Base-by-base conservation (phyloP, 2,888 invertebrate genomes). In the Drosophila colorata region DNA sequence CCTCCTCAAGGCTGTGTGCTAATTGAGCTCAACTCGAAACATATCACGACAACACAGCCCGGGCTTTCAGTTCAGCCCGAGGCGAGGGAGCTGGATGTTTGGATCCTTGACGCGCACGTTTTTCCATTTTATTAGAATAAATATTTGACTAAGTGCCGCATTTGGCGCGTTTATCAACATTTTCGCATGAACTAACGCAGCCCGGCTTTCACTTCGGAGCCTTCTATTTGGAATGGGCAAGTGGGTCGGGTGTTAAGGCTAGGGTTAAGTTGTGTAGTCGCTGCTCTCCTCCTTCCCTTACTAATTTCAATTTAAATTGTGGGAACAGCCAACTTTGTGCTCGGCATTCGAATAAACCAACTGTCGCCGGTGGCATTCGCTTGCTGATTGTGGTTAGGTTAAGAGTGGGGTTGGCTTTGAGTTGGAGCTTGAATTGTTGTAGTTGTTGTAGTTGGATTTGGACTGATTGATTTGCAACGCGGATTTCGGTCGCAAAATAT, bases 231-330 rank as follows among this genome's bases (percentile, higher is more conserved):
- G 44, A 44, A 48, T 49, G 33, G 14, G 37, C 8, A 20, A 9
- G 8, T 35, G 53, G 41, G 37, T 1, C 9, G 49, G 18, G 20
- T 13, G 41, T 51, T 37, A 9, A 44, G 18, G 35, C 23, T 44
- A 9, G 8, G 18, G 14, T 33, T 48, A 11, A 60, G 16, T 8
- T 23, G 7, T n/a, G 47, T 2, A 1, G 59, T 18, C n/a, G 33
- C 18, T 28, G 33, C n/a, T 25, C 16, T 18, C 5, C 41, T 13
- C 18, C 41, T 37, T 9, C 40, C 33, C 13, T 20, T 43, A 63
- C 68, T 76, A 74, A 85, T 85, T 85, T 80, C 47, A 70, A 76
- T 80, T 78, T 59, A 72, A 87, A 81, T 66, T 66, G 57, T 47
- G 51, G 55, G 40, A 52, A 52, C 23, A 47, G 60, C 55, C 59